A percentile compares a stretch with the other conserved stretches of the same genome.
Conservation (phyloP, 2,888 invertebrate species). For the Leptopterna dolabrata region DNA sequence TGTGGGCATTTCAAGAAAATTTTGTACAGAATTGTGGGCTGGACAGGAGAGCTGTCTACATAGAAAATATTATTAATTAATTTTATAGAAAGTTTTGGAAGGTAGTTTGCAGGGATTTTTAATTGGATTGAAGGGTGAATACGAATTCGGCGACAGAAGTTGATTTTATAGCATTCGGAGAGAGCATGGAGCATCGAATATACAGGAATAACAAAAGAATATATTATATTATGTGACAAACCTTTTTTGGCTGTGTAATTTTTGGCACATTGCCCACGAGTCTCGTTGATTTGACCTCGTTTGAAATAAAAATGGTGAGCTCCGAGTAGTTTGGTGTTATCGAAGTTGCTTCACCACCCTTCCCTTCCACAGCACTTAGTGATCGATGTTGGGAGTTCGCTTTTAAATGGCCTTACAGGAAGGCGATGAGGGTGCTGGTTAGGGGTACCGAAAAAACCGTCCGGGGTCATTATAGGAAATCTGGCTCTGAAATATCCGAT, state of each 20-base stretch:
- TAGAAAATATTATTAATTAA: too few species aligned
- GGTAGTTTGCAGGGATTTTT: too few species aligned
- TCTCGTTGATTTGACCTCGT: background rate
- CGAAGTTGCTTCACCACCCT: background rate
- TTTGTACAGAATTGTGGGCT: too few species aligned
- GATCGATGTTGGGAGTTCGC: slow-evolving; percentile 21
- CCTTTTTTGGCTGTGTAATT: background rate
- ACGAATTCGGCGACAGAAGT: too few species aligned
- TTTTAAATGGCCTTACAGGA: background rate
- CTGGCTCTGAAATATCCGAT: background rate
- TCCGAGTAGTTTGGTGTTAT: slow-evolving; percentile 6
- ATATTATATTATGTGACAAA: too few species aligned
- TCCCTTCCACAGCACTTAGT: background rate
- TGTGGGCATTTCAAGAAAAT: too few species aligned
- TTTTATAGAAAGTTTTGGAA: too few species aligned
- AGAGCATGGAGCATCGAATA: too few species aligned
- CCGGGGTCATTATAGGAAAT: slow-evolving; percentile 15
- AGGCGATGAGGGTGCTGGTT: background rate
- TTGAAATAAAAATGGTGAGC: background rate
- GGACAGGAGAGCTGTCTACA: too few species aligned
- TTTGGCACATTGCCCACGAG: background rate
- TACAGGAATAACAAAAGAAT: too few species aligned
- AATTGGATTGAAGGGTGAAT: too few species aligned
- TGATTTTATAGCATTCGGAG: too few species aligned
- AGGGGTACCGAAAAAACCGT: background rate